Conservation (phyloP, 2,797 vertebrate genomes). For the Perodicticus potto region DNA sequence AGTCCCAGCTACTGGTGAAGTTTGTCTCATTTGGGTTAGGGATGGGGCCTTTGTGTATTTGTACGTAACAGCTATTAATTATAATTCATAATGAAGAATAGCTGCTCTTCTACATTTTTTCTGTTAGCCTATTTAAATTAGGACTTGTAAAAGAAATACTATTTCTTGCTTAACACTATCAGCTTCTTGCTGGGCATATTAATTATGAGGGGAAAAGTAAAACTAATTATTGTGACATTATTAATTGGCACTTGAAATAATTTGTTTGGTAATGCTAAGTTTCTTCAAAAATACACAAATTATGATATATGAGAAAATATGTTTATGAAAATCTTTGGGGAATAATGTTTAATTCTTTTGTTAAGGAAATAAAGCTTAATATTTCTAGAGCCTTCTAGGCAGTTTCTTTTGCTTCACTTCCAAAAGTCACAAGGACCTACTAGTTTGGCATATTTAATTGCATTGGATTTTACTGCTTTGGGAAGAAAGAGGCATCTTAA, state of each 20-base stretch:
- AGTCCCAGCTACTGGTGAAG: neutral
- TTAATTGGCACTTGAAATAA: conserved; percentile 57
- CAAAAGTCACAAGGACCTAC: neutral
- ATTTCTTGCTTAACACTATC: conserved; percentile 55
- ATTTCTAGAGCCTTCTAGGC: neutral
- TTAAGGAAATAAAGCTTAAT: conserved; percentile 1
- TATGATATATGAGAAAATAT: conserved; percentile 13
- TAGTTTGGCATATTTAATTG: neutral
- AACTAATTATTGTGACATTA: conserved; percentile 49
- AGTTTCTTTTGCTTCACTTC: conserved; percentile 6
- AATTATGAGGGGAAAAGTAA: conserved; percentile 56
- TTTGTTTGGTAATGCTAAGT: conserved; percentile 57
- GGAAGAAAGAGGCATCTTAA: neutral
- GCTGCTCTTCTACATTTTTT: neutral
- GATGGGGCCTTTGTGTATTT: conserved; percentile 21
- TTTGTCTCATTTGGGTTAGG: neutral
- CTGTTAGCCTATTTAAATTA: conserved; percentile 27
- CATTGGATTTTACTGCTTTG: neutral
- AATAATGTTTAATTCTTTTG: neutral
- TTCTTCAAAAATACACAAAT: conserved; percentile 32
- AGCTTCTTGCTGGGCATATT: conserved; percentile 54
- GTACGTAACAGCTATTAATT: neutral
- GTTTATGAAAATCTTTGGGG: conserved; percentile 27
- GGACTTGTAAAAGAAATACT: conserved; percentile 57
- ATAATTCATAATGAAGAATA: neutral